Base-by-base conservation (phyloP, 2,113 vertebrate genomes). In the Hymenochirus boettgeri region DNA sequence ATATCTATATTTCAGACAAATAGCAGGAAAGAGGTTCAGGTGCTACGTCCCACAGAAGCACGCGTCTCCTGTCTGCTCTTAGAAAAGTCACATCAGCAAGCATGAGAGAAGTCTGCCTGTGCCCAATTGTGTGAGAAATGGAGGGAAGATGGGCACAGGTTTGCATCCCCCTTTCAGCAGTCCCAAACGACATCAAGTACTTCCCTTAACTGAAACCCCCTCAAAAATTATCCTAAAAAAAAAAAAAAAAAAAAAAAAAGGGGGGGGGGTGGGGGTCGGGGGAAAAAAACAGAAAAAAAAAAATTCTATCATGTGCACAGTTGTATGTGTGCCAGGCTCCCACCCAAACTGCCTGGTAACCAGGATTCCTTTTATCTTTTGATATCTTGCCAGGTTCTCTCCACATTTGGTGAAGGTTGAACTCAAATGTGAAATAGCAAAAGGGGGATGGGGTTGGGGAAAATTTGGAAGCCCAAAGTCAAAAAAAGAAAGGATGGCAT, bases 1-100 rank as follows among this genome's bases (percentile, higher is more conserved):
- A 79, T 82, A 77, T 82, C 82, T 84, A 80, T 84, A 82, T 82
- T 84, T 84, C 74, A 80, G 73, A 78, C 79, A 76, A 72, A 67
- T 15, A 33, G 69, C 72, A 72, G 42, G 29, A 75, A 55, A 31
- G 82, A 21, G 70, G 72, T 42, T 33, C 21, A 26, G 46, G 11
- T 48, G 27, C 62, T 57, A 26, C 62, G 21, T 65, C 54, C 54
- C 63, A 65, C 29, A 57, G 63, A 65, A 65, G 52, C 62, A 47
- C 35, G 21, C 18, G 52, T 27, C 63, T 65, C 27, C 54, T 18
- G 29, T 22, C 27, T 65, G 63, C 63, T 57, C 63, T 57, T 50
- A 23, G 7, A 17, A 26, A 57, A 48, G 35, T 47, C 24, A 57
- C 6, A 8, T 37, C 62, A 56, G 54, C 26, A 27, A 27, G 46